Evolutionary conservation across 2,888 invertebrate species (phyloP), one percentile per base, ranked within the genome.

Genomic region (Andrena fulva): DNA sequence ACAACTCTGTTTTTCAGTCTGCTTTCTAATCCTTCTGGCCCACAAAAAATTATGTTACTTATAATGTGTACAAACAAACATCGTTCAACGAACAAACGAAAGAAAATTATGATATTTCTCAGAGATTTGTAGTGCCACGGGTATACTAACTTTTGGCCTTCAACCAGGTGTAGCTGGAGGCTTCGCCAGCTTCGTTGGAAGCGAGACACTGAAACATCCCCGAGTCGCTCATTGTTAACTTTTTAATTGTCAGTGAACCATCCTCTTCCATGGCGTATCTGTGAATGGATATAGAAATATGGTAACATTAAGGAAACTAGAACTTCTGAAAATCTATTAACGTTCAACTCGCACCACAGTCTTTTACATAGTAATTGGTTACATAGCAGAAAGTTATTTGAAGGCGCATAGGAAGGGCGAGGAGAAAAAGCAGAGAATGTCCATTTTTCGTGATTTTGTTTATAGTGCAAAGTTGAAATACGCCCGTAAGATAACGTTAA

Each of bases 151-250:
- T 98, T 96, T 98, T 98, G 35, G 99, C 98, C 95, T 97, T 97
- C 60, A 99, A 95, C 98, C 98, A 99, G 1, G 98, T 98, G 88
- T 97, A 97, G 84, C 97, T 96, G 4, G 98, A 98, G 72, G 97
- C 96, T 94, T 98, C 98, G 12, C 99, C 99, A 1, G 98, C 99
- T 90, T 96, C 96, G 93, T 99, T 99, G 73, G 95, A 95, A 0
- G 98, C 98, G 90, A 99, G 96, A 93, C 99, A 99, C 94, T 99
- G 99, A 92, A 98, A 99, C 96, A 99, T 97, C 66, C 99, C 99
- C 84, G 97, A 97, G 94, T 99, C 98, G 85, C 96, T 96, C 94
- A 97, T 96, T 88, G 96, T 96, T 60, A 99, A 95, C 90, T 96
- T 96, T 90, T 96, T 96, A 80, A 99, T 97, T 27, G 96, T 95